These are phyloP conservation scores for Temnothorax nylanderi DNA, from an alignment of 1,140 invertebrate species.

Conservation along the genomic window DNA sequence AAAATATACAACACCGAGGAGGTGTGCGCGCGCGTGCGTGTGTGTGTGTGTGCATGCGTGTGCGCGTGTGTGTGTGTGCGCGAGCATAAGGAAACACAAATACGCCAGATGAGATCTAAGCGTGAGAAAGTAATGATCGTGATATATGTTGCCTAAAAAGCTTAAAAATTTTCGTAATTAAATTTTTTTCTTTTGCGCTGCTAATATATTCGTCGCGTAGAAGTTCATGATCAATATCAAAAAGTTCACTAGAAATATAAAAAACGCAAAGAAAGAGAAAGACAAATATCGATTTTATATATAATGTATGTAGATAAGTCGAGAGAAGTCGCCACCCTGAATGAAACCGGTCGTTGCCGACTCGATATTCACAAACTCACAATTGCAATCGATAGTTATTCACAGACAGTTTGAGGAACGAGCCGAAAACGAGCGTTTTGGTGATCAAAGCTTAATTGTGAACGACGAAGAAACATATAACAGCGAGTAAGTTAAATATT, in stretches of 20 bases:
- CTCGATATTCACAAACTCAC: slow-evolving; percentile 11
- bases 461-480: background rate
- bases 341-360: slow-evolving; percentile 34
- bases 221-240: background rate
- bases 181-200: background rate
- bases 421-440: slow-evolving; percentile 18
- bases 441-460: background rate
- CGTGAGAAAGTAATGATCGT: slow-evolving; percentile 30
- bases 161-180: background rate
- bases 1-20: background rate
- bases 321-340: slow-evolving; percentile 16
- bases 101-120: slow-evolving; percentile 26
- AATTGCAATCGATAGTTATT: background rate
- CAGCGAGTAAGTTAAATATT: background rate
- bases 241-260: background rate
- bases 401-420: background rate
- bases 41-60: background rate
- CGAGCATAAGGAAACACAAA: slow-evolving; percentile 24
- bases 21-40: background rate
- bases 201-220: background rate
- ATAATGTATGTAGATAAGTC: background rate
- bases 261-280: background rate
- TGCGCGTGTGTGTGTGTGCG: background rate
- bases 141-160: slow-evolving; percentile 31
- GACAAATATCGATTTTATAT: background rate